Evolutionary conservation across 37 sponge, comb jelly and placozoan genomes (phyloP).

Genomic region (Spongia lamella): DNA sequence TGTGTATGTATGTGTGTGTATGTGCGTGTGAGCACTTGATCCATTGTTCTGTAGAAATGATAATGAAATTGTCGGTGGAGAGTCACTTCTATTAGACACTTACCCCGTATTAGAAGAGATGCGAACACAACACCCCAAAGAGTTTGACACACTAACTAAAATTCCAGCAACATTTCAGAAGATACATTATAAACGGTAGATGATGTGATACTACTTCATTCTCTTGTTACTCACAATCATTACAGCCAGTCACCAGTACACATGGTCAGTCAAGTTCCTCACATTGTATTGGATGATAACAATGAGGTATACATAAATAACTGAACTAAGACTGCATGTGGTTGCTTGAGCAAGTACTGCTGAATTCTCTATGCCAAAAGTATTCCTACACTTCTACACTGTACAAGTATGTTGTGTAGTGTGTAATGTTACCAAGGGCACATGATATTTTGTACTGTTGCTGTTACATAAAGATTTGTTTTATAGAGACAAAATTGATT

Average conservation of each 20-base stretch:
- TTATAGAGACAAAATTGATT: no score
- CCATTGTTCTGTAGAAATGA: constrained; percentile 42
- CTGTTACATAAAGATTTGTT: no score
- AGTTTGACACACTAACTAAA: constrained; percentile 50
- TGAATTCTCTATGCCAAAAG: no score
- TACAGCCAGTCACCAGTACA: constrained; percentile 33
- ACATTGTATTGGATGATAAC: constrained; percentile 33
- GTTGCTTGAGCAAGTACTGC: no score
- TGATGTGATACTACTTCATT: background rate
- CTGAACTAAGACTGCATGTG: no score
- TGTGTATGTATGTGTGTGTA: background rate
- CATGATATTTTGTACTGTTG: no score
- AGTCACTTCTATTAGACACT: constrained; percentile 54
- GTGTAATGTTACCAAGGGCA: no score
- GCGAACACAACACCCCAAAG: constrained; percentile 27
- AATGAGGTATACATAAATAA: constrained; percentile 43
- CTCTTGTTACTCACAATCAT: background rate
- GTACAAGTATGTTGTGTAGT: no score
- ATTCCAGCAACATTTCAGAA: constrained; percentile 79
- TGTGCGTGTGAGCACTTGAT: background rate
- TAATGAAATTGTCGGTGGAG: constrained; percentile 65
- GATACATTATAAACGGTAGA: constrained; percentile 61
- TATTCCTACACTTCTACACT: no score
- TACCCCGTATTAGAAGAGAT: constrained; percentile 60
- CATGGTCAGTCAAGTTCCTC: constrained; percentile 52